phyloP scores from a whole-genome alignment of 2,113 vertebrate genomes.

The Tenebrosternarchus preto region DNA sequence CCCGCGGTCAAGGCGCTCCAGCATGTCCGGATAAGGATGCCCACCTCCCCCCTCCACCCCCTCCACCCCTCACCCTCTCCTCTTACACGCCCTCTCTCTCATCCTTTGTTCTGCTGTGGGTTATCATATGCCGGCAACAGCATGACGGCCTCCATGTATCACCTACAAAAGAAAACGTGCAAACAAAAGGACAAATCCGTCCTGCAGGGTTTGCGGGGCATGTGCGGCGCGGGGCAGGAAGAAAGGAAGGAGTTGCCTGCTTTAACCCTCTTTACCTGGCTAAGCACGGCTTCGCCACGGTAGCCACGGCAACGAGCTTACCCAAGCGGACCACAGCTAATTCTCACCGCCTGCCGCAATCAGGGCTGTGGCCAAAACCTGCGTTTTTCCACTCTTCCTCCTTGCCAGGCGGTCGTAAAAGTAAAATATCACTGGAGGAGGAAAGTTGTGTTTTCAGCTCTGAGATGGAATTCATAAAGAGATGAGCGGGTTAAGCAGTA shows the following conservation, averaged over 20 bases:
- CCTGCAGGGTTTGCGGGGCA: slow-evolving; percentile 51
- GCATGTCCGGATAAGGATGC: slow-evolving; percentile 35
- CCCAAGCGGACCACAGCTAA: slow-evolving; percentile 67
- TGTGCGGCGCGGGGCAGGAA: slow-evolving; percentile 55
- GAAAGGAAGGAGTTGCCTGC: slow-evolving; percentile 46
- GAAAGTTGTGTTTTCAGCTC: slow-evolving; percentile 60
- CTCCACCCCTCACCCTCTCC: slow-evolving; percentile 19
- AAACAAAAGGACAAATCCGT: slow-evolving; percentile 51
- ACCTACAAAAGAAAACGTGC: slow-evolving; percentile 59
- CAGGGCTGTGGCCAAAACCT: slow-evolving; percentile 72
- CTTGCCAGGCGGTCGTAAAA: slow-evolving; percentile 61
- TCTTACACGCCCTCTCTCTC: slow-evolving; percentile 23
- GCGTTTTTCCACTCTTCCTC: slow-evolving; percentile 59
- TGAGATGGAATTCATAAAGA: slow-evolving; percentile 58
- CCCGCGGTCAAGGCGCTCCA: slow-evolving; percentile 40
- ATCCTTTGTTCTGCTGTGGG: slow-evolving; percentile 46
- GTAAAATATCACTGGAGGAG: slow-evolving; percentile 59
- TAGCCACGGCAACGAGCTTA: slow-evolving; percentile 71
- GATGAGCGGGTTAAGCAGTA: slow-evolving; percentile 48
- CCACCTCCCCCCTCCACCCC: not conserved
- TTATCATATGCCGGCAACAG: slow-evolving; percentile 50
- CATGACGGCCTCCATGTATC: slow-evolving; percentile 49
- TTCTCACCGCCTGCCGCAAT: slow-evolving; percentile 59
- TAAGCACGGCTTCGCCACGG: slow-evolving; percentile 56
- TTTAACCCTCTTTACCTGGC: slow-evolving; percentile 48